Conservation (phyloP, 1,140 invertebrate genomes). For the Cotesia chilonis region DNA sequence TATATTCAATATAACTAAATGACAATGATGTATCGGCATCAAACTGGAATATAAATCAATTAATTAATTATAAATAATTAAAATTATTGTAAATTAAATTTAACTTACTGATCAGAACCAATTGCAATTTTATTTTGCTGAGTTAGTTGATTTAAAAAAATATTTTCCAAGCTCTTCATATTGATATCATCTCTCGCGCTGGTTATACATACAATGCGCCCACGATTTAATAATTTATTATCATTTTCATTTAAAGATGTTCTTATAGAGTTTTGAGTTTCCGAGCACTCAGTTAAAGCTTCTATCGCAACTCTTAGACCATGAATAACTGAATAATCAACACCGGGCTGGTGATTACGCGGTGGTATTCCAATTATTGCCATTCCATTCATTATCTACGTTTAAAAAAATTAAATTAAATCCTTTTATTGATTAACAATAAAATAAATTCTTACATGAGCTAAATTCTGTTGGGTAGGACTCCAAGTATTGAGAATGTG, state of each 20-base stretch:
- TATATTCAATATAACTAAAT: constrained; percentile 88
- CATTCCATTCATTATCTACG: constrained; percentile 76
- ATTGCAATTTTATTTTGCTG: constrained; percentile 82
- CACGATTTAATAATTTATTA: constrained; percentile 72
- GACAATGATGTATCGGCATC: constrained; percentile 83
- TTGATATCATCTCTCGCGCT: constrained; percentile 84
- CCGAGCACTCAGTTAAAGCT: constrained; percentile 82
- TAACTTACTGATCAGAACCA: constrained; percentile 69
- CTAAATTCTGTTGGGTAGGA: constrained; percentile 81
- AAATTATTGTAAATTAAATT: constrained; percentile 41
- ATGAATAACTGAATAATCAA: constrained; percentile 80
- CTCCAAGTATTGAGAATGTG: constrained; percentile 86
- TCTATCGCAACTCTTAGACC: constrained; percentile 89
- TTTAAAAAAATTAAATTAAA: constrained; percentile 29
- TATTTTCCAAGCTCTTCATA: constrained; percentile 84
- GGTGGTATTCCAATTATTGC: constrained; percentile 76
- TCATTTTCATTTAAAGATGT: constrained; percentile 69
- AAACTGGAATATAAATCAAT: constrained; percentile 67
- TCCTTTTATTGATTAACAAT: too few species aligned
- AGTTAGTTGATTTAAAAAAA: constrained; percentile 79
- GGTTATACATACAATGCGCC: constrained; percentile 89
- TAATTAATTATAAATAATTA: constrained; percentile 25
- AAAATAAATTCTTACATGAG: constrained; percentile 70
- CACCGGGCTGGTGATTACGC: constrained; percentile 62
- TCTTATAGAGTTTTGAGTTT: constrained; percentile 73